Conservation (phyloP, 2,113 vertebrate species). For the Phrynocephalus versicolor region DNA sequence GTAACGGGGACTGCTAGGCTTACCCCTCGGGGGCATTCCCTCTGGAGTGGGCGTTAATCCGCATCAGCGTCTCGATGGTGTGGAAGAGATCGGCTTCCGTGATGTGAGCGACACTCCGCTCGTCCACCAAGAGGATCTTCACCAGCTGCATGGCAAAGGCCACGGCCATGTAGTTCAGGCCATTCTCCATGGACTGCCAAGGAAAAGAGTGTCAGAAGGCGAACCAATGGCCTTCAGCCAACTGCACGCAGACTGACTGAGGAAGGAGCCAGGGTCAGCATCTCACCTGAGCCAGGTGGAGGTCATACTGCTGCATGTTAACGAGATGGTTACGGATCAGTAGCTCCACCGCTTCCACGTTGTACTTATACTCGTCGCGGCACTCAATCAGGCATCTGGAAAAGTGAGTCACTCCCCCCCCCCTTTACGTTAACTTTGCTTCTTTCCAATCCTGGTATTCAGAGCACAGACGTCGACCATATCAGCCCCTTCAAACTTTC, state of each 20-base stretch:
- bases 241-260: neutral
- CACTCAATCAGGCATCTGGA: constrained; percentile 96
- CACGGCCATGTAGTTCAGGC: constrained; percentile 98
- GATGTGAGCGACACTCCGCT: constrained; percentile 93
- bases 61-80: constrained; percentile 98
- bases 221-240: neutral
- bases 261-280: neutral
- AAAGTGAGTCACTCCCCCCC: constrained; percentile 26
- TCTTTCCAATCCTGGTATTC: neutral
- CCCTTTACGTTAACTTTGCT: neutral
- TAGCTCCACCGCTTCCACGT: constrained; percentile 96
- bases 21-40: constrained; percentile 98
- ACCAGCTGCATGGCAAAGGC: constrained; percentile 99
- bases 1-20: constrained; percentile 41
- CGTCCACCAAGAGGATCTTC: constrained; percentile 95
- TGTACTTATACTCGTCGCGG: constrained; percentile 98
- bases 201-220: constrained; percentile 33
- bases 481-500: neutral
- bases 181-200: constrained; percentile 96
- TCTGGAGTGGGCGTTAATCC: constrained; percentile 97
- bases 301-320: constrained; percentile 98
- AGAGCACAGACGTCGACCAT: neutral
- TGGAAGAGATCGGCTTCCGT: constrained; percentile 98
- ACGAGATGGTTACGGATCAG: constrained; percentile 96
- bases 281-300: constrained; percentile 95